Percentiles rank a stretch among this genome's conserved stretches.
Conservation (phyloP, 2,113 vertebrate species). For the Glaucomys volans region DNA sequence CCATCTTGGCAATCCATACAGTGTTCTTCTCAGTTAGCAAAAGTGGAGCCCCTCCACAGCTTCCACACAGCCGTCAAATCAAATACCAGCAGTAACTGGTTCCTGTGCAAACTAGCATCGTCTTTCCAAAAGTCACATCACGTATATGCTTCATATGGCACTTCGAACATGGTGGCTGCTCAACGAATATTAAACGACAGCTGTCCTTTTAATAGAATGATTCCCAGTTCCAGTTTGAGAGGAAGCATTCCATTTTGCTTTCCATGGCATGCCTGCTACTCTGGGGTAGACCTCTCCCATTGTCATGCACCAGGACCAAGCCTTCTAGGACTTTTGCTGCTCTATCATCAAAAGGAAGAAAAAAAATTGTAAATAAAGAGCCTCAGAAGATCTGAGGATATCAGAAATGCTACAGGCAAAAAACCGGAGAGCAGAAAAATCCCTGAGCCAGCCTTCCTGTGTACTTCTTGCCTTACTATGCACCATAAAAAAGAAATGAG, state of each 20-base stretch:
- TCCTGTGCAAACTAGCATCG: not conserved
- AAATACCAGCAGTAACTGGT: not conserved
- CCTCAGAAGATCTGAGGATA: constrained; percentile 56
- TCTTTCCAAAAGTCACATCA: constrained; percentile 27
- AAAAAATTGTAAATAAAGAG: constrained; percentile 56
- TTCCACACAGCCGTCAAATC: not conserved
- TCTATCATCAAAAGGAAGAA: constrained; percentile 55
- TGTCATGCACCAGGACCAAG: not conserved
- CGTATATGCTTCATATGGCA: not conserved
- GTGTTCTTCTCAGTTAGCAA: constrained; percentile 56
- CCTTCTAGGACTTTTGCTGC: constrained; percentile 44
- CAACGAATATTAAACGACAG: not conserved
- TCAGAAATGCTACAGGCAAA: constrained; percentile 61
- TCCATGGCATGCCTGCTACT: not conserved
- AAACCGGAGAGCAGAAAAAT: not conserved
- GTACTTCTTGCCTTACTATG: constrained; percentile 36
- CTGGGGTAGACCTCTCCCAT: not conserved
- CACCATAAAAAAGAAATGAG: constrained; percentile 64
- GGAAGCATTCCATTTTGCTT: not conserved
- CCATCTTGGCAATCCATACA: constrained; percentile 60
- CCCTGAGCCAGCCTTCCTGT: not conserved
- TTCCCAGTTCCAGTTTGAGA: not conserved
- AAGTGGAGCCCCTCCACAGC: constrained; percentile 27
- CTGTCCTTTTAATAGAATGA: constrained; percentile 36
- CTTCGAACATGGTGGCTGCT: not conserved